A percentile compares a stretch with the other conserved stretches of the same genome.
Evolutionary conservation across 2,113 vertebrate genomes (phyloP).

Genomic region (Dicentrarchus labrax): DNA sequence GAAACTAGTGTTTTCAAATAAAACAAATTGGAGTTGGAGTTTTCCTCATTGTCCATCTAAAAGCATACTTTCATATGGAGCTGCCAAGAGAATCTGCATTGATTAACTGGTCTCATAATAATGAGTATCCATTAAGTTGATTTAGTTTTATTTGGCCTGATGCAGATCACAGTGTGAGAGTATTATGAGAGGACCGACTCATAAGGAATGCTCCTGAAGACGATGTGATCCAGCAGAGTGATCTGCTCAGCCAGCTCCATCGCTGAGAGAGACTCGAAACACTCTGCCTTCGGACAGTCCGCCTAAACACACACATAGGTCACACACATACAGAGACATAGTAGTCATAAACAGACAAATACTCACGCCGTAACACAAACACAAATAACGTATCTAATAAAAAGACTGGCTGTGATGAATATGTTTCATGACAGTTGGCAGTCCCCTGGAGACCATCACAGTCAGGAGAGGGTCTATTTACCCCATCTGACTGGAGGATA

Average conservation of each 20-base stretch:
- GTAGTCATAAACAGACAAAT: constrained; percentile 28
- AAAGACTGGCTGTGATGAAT: constrained; percentile 29
- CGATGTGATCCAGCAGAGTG: constrained; percentile 94
- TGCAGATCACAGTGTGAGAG: neutral
- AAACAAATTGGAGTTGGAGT: neutral
- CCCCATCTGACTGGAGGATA: constrained; percentile 1
- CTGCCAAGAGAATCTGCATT: neutral
- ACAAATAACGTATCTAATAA: constrained; percentile 41
- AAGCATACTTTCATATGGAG: neutral
- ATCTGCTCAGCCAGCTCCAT: constrained; percentile 99
- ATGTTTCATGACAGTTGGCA: constrained; percentile 52
- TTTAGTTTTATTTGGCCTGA: constrained; percentile 16
- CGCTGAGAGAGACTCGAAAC: constrained; percentile 94
- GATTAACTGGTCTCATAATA: constrained; percentile 2
- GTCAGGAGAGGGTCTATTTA: constrained; percentile 28
- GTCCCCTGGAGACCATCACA: constrained; percentile 11
- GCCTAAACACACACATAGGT: constrained; percentile 78
- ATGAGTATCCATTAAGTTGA: neutral
- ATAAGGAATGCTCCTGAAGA: constrained; percentile 98
- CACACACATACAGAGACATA: constrained; percentile 22
- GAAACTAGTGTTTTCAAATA: neutral
- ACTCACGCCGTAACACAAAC: constrained; percentile 10
- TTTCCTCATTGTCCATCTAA: neutral
- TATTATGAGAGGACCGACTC: constrained; percentile 87
- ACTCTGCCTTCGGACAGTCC: constrained; percentile 90